A percentile compares a stretch with the other conserved stretches of the same genome.
Conservation (phyloP, 2,797 vertebrate genomes). For the Gallinago stenura region DNA sequence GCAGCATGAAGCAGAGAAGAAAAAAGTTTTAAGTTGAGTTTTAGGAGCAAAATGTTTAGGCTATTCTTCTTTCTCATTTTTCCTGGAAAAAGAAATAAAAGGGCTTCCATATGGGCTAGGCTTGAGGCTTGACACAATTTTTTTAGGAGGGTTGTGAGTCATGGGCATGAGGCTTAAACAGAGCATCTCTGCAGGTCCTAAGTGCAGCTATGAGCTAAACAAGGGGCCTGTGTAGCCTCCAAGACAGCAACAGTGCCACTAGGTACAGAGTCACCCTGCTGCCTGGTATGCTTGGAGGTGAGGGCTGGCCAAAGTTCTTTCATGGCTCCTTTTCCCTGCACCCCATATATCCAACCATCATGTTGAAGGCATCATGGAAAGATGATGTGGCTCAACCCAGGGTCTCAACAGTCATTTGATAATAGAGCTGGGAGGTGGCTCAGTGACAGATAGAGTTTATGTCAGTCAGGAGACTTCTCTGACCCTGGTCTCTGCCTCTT, state of each 20-base stretch:
- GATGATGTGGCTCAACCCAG: background rate
- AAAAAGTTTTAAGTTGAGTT: background rate
- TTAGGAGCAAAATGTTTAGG: background rate
- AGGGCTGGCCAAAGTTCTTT: background rate
- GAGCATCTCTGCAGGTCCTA: accelerated
- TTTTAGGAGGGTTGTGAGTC: background rate
- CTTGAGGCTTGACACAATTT: background rate
- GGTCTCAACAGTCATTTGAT: background rate
- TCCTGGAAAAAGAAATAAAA: background rate
- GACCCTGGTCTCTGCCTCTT: background rate
- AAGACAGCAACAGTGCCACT: background rate
- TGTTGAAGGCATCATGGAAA: accelerated
- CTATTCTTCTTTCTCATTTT: background rate
- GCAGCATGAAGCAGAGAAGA: background rate
- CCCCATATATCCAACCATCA: accelerated
- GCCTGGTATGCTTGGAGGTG: accelerated
- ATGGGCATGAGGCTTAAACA: background rate
- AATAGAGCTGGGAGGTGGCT: background rate
- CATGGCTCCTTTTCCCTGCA: background rate
- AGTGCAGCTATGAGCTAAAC: background rate
- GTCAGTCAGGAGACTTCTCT: background rate
- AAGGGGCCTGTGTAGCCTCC: background rate
- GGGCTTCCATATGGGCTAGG: background rate
- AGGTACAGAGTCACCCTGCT: background rate
- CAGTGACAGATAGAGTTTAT: background rate